Conservation (phyloP, 2,797 vertebrate genomes). For the Danio kyathit region DNA sequence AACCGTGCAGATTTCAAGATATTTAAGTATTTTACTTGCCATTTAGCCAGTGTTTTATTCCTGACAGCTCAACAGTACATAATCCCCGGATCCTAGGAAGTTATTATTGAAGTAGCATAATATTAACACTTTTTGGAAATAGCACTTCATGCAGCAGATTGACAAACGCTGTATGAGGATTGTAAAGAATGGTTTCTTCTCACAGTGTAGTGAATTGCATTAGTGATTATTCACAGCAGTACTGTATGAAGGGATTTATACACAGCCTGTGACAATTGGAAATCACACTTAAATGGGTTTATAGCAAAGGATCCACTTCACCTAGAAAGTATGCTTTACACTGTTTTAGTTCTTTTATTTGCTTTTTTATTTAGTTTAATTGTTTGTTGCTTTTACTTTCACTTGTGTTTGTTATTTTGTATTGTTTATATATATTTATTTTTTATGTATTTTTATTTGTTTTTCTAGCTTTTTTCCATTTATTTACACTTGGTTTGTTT, state of each 20-base stretch:
- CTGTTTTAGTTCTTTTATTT: no score
- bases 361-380: no score
- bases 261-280: not conserved
- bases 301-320: not conserved
- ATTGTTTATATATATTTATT: no score
- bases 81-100: slow-evolving; percentile 14
- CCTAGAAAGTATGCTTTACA: no score
- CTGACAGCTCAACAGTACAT: not conserved
- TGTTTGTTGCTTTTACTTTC: no score
- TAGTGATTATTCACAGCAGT: not conserved
- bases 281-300: not conserved
- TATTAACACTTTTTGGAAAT: not conserved
- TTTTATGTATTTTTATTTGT: no score
- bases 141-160: not conserved
- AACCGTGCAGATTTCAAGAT: not conserved
- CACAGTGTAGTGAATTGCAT: not conserved
- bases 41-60: not conserved
- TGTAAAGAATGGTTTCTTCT: not conserved
- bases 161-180: not conserved
- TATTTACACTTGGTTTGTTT: not conserved
- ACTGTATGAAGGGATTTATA: not conserved
- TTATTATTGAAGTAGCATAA: not conserved
- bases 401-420: no score
- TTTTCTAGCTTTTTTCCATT: not conserved
- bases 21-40: not conserved